phyloP scores from a whole-genome alignment of 2,797 vertebrate genomes.

The Allochrocebus solatus region DNA sequence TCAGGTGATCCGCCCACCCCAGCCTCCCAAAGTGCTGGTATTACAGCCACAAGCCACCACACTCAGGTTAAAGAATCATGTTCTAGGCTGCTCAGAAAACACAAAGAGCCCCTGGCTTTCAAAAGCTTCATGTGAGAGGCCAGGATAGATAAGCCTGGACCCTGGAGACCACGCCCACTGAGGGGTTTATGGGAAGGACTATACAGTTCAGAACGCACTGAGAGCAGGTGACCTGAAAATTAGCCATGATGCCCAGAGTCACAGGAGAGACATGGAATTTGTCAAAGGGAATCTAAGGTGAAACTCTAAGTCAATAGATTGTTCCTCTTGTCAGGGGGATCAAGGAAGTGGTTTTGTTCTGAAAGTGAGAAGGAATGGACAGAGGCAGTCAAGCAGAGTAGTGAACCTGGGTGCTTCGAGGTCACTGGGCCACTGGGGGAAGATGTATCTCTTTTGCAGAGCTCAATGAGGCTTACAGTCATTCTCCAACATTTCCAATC shows the following conservation, averaged over 20 bases:
- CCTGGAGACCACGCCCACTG: background rate
- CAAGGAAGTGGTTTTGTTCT: background rate
- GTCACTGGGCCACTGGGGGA: background rate
- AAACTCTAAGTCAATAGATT: background rate
- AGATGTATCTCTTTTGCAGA: background rate
- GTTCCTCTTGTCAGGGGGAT: background rate
- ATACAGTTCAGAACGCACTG: background rate
- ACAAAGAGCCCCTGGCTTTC: background rate
- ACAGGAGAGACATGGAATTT: background rate
- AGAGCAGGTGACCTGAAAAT: background rate
- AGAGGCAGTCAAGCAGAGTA: background rate
- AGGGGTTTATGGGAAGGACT: background rate
- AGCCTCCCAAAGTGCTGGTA: background rate
- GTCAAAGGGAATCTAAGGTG: background rate
- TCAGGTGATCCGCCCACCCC: accelerated
- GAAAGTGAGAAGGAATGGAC: background rate
- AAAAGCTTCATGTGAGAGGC: background rate
- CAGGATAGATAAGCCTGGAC: background rate
- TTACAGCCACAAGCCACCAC: background rate
- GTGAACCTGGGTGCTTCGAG: too few relatives aligned
- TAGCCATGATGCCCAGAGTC: background rate
- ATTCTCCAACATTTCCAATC: background rate
- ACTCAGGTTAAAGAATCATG: background rate
- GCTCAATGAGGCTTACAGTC: background rate
- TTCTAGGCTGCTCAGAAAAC: background rate